These are phyloP conservation scores for Ascaphus truei DNA, from an alignment of 2,113 vertebrate species.

Conservation along the genomic window DNA sequence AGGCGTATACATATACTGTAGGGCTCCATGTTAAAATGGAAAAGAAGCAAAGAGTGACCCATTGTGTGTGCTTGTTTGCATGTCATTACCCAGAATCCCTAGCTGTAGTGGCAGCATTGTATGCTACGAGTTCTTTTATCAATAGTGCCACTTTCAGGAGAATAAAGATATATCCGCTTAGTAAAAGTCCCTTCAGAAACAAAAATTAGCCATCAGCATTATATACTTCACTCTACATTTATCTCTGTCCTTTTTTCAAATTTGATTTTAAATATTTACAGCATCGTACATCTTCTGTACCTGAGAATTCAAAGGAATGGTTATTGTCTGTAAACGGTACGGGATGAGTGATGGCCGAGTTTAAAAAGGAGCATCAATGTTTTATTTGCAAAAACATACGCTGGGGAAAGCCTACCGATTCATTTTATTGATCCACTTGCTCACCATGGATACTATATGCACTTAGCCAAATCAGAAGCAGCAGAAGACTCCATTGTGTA, in stretches of 20 bases:
- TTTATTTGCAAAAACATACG: constrained; percentile 97
- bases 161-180: constrained; percentile 40
- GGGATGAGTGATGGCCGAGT: constrained; percentile 90
- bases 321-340: constrained; percentile 91
- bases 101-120: no score
- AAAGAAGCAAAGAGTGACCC: no score
- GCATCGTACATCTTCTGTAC: constrained; percentile 92
- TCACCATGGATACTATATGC: constrained; percentile 38
- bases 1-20: no score
- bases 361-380: constrained; percentile 97
- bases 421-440: constrained; percentile 52
- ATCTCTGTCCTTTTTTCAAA: constrained; percentile 99
- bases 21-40: no score
- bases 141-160: constrained; percentile 50
- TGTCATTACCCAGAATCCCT: no score
- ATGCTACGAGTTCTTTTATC: constrained; percentile 48
- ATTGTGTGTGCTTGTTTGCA: no score
- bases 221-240: constrained; percentile 70
- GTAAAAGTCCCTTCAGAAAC: constrained; percentile 41
- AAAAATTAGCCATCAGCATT: constrained; percentile 66
- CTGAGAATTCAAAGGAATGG: constrained; percentile 97
- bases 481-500: constrained; percentile 28
- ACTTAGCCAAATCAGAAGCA: constrained; percentile 48
- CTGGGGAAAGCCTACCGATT: constrained; percentile 69
- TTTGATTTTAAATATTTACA: constrained; percentile 99